A percentile compares a stretch with the other conserved stretches of the same genome.
Conservation (phyloP, 2,888 invertebrate genomes). For the Acronicta psi region DNA sequence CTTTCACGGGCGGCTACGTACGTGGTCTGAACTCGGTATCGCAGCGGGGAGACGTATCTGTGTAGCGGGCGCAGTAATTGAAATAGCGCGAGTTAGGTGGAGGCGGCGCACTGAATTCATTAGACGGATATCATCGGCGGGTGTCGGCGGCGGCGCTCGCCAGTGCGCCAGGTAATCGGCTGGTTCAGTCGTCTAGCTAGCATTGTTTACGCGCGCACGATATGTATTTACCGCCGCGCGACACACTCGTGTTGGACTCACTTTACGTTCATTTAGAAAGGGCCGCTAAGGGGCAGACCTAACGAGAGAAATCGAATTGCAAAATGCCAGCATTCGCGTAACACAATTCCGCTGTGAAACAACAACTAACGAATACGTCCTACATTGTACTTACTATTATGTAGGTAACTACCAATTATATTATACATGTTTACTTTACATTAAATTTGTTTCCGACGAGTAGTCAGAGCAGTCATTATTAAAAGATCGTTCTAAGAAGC, state of each 20-base stretch:
- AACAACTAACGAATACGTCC: slow-evolving; percentile 3
- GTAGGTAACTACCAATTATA: background rate
- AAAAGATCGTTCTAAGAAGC: slow-evolving; percentile 26
- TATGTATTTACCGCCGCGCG: slow-evolving; percentile 26
- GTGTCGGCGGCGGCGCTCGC: slow-evolving; percentile 11
- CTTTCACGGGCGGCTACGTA: slow-evolving; percentile 37
- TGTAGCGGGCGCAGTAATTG: slow-evolving; percentile 51
- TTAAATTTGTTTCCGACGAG: slow-evolving; percentile 4
- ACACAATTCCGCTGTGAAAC: slow-evolving; percentile 15
- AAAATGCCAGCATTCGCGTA: slow-evolving; percentile 8
- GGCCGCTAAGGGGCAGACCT: slow-evolving; percentile 28
- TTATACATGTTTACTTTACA: background rate
- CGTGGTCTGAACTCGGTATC: slow-evolving; percentile 38
- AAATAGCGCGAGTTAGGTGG: slow-evolving; percentile 54
- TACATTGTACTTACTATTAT: background rate
- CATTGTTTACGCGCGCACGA: slow-evolving; percentile 46
- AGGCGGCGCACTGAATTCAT: slow-evolving; percentile 54
- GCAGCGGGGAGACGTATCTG: slow-evolving; percentile 19
- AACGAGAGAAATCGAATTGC: slow-evolving; percentile 48
- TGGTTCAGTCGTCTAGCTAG: slow-evolving; percentile 53
- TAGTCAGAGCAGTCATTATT: slow-evolving; percentile 29
- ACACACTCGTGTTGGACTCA: slow-evolving; percentile 10
- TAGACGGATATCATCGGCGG: slow-evolving; percentile 49
- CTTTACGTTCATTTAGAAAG: slow-evolving; percentile 37
- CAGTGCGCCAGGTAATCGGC: slow-evolving; percentile 45